phyloP scores from a whole-genome alignment of 2,113 vertebrate genomes.

The Sylvilagus bachmani region DNA sequence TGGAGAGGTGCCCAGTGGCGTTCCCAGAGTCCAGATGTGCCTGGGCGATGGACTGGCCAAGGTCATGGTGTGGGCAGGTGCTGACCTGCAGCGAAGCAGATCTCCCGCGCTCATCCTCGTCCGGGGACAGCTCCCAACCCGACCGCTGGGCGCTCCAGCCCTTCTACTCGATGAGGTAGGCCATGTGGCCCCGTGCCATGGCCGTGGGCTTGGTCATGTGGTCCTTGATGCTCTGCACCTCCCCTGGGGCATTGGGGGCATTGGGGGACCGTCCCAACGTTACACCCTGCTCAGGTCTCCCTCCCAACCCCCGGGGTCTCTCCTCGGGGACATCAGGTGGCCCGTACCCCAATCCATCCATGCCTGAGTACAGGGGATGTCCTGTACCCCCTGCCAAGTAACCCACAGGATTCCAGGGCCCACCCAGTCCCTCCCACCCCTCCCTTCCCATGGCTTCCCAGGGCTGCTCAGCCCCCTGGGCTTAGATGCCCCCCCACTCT shows the following conservation, averaged over 20 bases:
- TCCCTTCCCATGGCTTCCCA: too few species aligned
- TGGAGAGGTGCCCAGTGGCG: neutral
- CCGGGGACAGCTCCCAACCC: slow-evolving; percentile 81
- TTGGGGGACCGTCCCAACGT: neutral
- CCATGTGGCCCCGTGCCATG: slow-evolving; percentile 94
- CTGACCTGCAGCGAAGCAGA: slow-evolving; percentile 94
- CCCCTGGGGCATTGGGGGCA: slow-evolving; percentile 85
- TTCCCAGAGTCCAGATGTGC: accelerated
- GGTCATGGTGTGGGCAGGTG: neutral
- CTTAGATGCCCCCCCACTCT: too few species aligned
- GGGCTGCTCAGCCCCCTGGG: too few species aligned
- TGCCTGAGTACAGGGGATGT: slow-evolving; percentile 36
- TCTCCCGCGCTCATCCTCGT: slow-evolving; percentile 92
- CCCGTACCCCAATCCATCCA: too few species aligned
- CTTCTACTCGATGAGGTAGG: slow-evolving; percentile 96
- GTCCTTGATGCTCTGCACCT: slow-evolving; percentile 94
- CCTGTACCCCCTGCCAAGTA: slow-evolving; percentile 11
- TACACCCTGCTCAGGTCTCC: slow-evolving; percentile 67
- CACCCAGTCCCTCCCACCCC: accelerated
- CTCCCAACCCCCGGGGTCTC: too few species aligned
- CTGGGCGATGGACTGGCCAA: neutral
- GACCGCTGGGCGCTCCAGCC: slow-evolving; percentile 90
- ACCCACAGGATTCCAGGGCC: neutral
- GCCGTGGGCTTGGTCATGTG: slow-evolving; percentile 95
- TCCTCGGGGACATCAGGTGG: accelerated